A percentile compares a stretch with the other conserved stretches of the same genome.
phyloP scores from a whole-genome alignment of 2,888 invertebrate genomes.

The Caenorhabditis panamensis region DNA sequence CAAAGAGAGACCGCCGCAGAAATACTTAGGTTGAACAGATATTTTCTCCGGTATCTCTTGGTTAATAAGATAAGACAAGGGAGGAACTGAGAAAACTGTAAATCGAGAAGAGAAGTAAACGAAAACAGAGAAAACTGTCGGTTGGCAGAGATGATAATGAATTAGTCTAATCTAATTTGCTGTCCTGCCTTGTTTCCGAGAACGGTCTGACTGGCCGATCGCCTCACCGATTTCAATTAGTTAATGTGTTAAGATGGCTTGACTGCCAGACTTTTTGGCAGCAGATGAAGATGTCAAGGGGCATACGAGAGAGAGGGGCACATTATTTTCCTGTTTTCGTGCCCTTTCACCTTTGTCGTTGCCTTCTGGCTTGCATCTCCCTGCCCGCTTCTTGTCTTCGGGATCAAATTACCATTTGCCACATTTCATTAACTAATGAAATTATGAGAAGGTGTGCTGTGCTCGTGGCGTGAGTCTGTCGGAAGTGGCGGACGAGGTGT shows the following conservation, averaged over 20 bases:
- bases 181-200: conserved; percentile 30
- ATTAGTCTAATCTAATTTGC: conserved; percentile 51
- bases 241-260: conserved; percentile 58
- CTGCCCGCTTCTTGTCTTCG: conserved; percentile 25
- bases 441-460: conserved; percentile 56
- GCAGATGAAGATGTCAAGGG: conserved; percentile 16
- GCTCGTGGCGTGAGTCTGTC: background rate
- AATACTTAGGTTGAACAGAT: background rate
- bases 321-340: conserved; percentile 56
- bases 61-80: background rate
- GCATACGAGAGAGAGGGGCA: conserved; percentile 1
- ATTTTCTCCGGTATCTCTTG: conserved; percentile 8
- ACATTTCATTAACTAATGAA: conserved; percentile 63
- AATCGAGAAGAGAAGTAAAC: background rate
- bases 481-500: background rate
- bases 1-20: background rate
- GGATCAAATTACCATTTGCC: conserved; percentile 60
- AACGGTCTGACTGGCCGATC: conserved; percentile 32
- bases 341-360: conserved; percentile 49
- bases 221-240: conserved; percentile 45
- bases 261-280: conserved; percentile 7
- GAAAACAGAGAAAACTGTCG: conserved; percentile 26
- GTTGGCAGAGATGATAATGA: conserved; percentile 28
- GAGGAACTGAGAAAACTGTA: background rate
- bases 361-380: background rate